Evolutionary conservation across 2,888 invertebrate species (phyloP), one percentile per base, ranked within the genome.

Genomic region (Hypsopygia costalis): DNA sequence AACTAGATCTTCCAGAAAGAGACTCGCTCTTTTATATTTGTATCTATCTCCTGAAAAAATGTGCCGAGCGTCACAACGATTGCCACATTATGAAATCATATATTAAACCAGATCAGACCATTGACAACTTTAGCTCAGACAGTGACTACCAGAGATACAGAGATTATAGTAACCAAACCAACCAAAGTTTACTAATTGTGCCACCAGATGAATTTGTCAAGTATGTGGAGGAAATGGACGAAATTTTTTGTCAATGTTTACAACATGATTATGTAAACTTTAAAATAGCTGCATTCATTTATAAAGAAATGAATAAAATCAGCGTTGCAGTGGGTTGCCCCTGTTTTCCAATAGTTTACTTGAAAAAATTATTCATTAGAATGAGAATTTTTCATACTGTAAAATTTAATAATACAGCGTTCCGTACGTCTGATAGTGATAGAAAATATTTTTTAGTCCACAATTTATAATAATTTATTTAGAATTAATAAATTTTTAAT

Each of bases 11-110:
- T 25, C 25, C 25, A 1, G 25, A 25, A 3, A 25, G 6, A 34
- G 7, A 34, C 34, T 34, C 20, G n/a, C 8, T 34, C n/a, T 34
- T 34, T 34, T 36, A 36, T 36, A 12, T 36, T 12, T 36, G 36
- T 36, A 11, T 29, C 11, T 36, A 36, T 29, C 36, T 36, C 16
- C 29, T 36, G 2, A 36, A 29, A 29, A 28, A 29, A 36, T 36
- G 29, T 16, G 36, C 3, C 5, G 36, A 36, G 29, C 12, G 35
- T 6, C 35, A 35, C 11, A 35, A 35, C 6, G 9, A 27, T 25
- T 22, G 22, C 9, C 22, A 21, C 4, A 34, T 34, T 28, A 11
- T 25, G 20, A 36, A 27, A 36, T 36, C 8, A 25, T 25, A 25
- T 25, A 11, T 33, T 5, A 33, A 33, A 12, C 16, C 33, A 11